phyloP scores from a whole-genome alignment of 2,888 invertebrate genomes.

The Cryptus armator region DNA sequence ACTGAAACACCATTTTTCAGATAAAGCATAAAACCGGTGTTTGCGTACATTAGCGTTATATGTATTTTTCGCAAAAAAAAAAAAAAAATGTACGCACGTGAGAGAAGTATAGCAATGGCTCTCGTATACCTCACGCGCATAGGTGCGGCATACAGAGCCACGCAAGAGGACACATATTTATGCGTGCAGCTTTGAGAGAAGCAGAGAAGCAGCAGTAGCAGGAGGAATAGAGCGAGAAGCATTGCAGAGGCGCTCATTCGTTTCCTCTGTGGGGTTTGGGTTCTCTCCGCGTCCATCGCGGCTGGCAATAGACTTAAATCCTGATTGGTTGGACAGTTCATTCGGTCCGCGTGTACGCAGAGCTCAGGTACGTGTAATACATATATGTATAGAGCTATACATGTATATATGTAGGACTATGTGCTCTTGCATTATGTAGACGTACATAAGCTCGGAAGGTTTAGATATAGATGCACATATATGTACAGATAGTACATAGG shows the following conservation, averaged over 20 bases:
- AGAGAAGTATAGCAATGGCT: conserved; percentile 18
- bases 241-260: conserved; percentile 38
- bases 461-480: conserved; percentile 25
- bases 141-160: background rate
- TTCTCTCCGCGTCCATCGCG: conserved; percentile 77
- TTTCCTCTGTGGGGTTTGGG: conserved; percentile 45
- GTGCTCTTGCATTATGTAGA: conserved; percentile 50
- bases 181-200: conserved; percentile 38
- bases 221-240: conserved; percentile 10
- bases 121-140: conserved; percentile 17
- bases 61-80: background rate
- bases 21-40: conserved; percentile 23
- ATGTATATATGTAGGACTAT: conserved; percentile 25
- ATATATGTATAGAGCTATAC: background rate
- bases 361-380: conserved; percentile 35
- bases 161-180: conserved; percentile 28
- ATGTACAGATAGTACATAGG: conserved; percentile 53
- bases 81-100: background rate
- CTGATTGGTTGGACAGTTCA: conserved; percentile 83
- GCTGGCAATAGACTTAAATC: conserved; percentile 81
- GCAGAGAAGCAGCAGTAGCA: conserved; percentile 24
- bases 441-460: conserved; percentile 48
- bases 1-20: conserved; percentile 34
- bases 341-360: conserved; percentile 71
- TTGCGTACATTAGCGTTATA: background rate